phyloP scores from a whole-genome alignment of 2,888 invertebrate genomes.

The Tolmerus cingulatus region DNA sequence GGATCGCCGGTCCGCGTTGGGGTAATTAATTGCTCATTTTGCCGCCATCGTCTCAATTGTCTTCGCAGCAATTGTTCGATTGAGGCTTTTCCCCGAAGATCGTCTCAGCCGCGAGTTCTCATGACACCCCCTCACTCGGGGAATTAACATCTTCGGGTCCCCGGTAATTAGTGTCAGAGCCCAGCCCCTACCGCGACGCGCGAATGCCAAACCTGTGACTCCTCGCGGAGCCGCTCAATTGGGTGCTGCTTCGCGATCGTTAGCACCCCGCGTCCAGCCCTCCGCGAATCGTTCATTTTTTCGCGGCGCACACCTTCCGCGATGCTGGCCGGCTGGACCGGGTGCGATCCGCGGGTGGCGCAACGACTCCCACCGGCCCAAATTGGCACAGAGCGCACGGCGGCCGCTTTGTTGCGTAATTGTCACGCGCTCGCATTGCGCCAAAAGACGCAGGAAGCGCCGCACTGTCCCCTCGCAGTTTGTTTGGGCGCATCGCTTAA shows the following conservation, averaged over 20 bases:
- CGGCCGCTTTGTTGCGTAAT: neutral
- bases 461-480: neutral
- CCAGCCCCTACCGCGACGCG: neutral
- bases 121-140: constrained; percentile 14
- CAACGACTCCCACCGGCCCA: neutral
- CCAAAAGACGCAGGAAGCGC: neutral
- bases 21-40: constrained; percentile 25
- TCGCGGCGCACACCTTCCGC: neutral
- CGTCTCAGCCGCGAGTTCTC: neutral
- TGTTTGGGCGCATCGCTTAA: constrained; percentile 11
- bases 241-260: neutral
- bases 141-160: constrained; percentile 6
- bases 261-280: neutral
- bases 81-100: neutral
- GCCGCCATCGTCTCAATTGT: neutral
- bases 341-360: neutral
- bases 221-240: neutral
- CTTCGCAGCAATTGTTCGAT: constrained; percentile 26
- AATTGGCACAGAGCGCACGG: neutral
- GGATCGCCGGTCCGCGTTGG: neutral
- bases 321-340: neutral
- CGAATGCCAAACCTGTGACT: constrained; percentile 23
- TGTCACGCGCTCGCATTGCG: constrained; percentile 4
- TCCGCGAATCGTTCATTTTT: neutral
- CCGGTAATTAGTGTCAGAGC: constrained; percentile 18